Conservation (phyloP, 92 coral and sea anemone genomes). For the Zoanthus gigantus region DNA sequence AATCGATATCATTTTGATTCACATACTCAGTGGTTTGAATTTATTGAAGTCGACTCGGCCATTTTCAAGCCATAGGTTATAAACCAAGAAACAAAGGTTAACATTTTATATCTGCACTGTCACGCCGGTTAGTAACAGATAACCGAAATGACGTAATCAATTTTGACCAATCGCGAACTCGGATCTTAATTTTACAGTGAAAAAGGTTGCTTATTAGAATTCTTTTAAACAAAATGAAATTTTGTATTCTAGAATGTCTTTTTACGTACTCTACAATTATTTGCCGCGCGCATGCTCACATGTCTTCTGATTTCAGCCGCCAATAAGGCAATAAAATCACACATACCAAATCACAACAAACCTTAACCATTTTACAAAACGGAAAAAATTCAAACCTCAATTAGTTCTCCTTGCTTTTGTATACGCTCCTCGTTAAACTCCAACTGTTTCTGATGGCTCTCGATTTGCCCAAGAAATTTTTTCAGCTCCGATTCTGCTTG, state of each 20-base stretch:
- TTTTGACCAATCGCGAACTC: neutral
- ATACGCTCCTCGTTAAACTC: neutral
- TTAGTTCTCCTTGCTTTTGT: neutral
- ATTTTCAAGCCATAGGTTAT: no score
- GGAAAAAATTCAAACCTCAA: constrained; percentile 11
- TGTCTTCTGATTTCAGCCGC: neutral
- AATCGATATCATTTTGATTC: no score
- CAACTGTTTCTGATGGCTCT: neutral
- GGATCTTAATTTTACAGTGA: no score
- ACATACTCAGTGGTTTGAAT: no score
- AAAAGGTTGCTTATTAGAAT: no score
- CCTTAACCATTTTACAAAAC: neutral
- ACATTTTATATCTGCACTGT: no score
- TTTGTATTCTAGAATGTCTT: neutral
- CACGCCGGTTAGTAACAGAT: no score
- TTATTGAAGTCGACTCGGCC: neutral
- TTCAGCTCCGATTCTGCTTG: constrained; percentile 17
- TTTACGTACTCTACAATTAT: neutral
- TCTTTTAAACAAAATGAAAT: neutral
- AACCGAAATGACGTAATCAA: no score
- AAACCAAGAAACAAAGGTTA: no score
- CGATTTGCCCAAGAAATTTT: neutral
- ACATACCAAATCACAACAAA: neutral
- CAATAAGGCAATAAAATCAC: neutral
- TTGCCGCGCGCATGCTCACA: neutral